Base-by-base conservation (phyloP, 2,113 vertebrate genomes). In the Catagonus wagneri region DNA sequence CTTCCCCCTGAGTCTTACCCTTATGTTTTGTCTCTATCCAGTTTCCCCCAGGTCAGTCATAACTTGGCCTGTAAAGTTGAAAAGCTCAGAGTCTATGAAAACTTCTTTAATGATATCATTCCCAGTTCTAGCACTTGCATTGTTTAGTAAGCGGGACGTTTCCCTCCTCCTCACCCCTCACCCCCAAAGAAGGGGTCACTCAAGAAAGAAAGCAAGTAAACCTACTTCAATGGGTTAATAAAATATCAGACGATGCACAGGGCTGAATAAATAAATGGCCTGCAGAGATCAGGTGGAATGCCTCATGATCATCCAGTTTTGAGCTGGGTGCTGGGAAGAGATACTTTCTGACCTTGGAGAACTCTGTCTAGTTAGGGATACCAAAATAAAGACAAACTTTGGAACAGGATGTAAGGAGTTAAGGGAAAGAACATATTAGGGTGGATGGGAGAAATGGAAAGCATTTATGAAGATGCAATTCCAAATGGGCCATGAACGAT, bases 41-140 rank as follows among this genome's bases (percentile, higher is more conserved):
- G 9, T 94, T 68, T 90, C 44, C 22, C 58, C 58, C 50, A 72
- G 39, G n/a, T 84, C 39, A 75, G n/a, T 56, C 36, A 74, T 52
- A 80, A 84, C 19, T 94, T 79, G 52, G 34, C 52, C n/a, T 79
- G 52, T 79, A 32, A 79, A 56, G 76, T 34, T 79, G 61, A 92
- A 56, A 23, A 71, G 13, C 7, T 39, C 81, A 36, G 8, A 83
- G 29, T 58, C 39, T 79, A 71, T 3, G 22, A 92, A 94, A 79
- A 94, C 19, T 56, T 95, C 36, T 93, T 83, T 56, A 72, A 78
- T 44, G 23, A 56, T 36, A 74, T 13, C 16, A 74, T 96, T 94
- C 12, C 5, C 65, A 93, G 60, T 83, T 81, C 52, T 58, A 27
- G 39, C 20, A 72, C 11, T 27, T 63, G 22, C 10, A 93, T 52